A percentile compares a stretch with the other conserved stretches of the same genome.
These are phyloP conservation scores for Tigriopus californicus DNA, from an alignment of 2,888 invertebrate genomes.

Conservation along the genomic window DNA sequence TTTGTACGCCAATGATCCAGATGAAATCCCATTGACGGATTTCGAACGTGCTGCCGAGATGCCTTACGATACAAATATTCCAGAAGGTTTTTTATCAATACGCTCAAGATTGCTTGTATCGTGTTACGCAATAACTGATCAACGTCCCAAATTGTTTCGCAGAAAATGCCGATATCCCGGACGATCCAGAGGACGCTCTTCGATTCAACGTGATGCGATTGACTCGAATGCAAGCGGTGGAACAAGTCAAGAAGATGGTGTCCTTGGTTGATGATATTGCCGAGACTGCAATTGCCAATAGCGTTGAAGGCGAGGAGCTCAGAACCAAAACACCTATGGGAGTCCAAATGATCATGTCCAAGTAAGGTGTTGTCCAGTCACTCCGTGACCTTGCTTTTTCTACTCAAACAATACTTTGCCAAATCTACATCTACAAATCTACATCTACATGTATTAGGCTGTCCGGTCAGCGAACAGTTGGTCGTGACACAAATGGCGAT, in stretches of 20 bases:
- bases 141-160: background rate
- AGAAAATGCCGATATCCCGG: conserved; percentile 13
- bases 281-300: background rate
- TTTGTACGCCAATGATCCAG: conserved; percentile 12
- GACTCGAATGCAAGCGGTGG: conserved; percentile 5
- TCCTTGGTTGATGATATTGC: conserved; percentile 8
- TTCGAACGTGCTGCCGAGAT: background rate
- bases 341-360: conserved; percentile 9
- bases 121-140: no score
- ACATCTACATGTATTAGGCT: background rate
- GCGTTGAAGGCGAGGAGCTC: conserved; percentile 2
- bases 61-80: conserved; percentile 14
- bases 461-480: background rate
- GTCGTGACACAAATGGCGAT: conserved; percentile 12
- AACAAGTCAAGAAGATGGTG: conserved; percentile 9
- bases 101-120: background rate
- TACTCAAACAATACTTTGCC: no score
- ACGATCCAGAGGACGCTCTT: background rate
- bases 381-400: background rate
- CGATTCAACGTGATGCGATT: conserved; percentile 1
- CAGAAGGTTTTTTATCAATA: background rate
- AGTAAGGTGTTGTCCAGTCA: background rate
- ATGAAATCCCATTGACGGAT: conserved; percentile 10
- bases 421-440: no score
- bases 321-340: background rate